Conservation (phyloP, 2,797 vertebrate species). For the Rhinophrynus dorsalis region DNA sequence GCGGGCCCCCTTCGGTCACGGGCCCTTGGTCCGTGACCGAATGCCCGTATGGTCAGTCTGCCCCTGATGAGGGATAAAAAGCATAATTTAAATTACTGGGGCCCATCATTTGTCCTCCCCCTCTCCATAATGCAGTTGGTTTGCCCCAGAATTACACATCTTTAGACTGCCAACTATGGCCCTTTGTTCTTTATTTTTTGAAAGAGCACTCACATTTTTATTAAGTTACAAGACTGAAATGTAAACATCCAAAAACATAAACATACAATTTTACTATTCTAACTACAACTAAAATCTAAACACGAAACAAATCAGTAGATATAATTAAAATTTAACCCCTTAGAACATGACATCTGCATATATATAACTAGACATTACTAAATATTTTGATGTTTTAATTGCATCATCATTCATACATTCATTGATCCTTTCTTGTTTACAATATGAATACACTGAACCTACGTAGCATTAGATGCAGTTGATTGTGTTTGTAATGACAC, state of each 20-base stretch:
- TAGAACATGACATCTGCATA: neutral
- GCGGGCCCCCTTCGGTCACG: no score
- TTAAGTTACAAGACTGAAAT: neutral
- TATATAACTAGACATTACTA: constrained; percentile 6
- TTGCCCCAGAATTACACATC: no score
- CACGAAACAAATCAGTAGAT: neutral
- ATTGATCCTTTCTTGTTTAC: constrained; percentile 34
- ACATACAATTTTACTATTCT: neutral
- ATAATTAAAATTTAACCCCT: neutral
- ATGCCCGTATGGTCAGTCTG: no score
- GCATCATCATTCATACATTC: constrained; percentile 35
- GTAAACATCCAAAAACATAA: neutral
- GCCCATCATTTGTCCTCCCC: no score
- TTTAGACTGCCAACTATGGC: no score
- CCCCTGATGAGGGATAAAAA: no score
- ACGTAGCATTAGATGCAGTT: neutral
- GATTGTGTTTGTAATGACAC: constrained; percentile 19
- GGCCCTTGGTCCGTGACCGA: no score
- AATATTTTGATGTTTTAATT: constrained; percentile 29
- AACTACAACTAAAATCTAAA: neutral
- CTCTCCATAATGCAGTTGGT: no score
- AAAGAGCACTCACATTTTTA: neutral
- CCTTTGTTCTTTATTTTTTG: neutral
- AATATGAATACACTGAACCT: constrained; percentile 24
- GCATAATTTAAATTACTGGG: no score